These are phyloP conservation scores for Bolborhynchus lineola DNA, from an alignment of 2,113 vertebrate species.

Conservation along the genomic window DNA sequence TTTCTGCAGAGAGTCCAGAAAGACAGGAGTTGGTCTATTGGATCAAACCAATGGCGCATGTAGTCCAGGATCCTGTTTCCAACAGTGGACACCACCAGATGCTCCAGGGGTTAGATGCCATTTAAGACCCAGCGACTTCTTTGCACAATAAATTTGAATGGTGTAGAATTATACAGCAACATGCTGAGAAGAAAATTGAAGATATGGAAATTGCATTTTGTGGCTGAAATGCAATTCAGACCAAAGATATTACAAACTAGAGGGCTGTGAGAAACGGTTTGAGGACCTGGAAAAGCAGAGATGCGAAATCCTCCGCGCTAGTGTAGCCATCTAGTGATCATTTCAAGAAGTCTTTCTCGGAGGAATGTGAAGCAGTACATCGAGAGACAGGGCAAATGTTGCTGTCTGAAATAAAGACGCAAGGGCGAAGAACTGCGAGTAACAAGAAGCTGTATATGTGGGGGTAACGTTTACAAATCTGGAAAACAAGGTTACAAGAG, in stretches of 20 bases:
- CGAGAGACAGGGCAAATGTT: not conserved
- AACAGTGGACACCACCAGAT: not conserved
- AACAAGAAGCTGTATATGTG: not conserved
- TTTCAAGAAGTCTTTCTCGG: not conserved
- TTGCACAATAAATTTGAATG: conserved; percentile 24
- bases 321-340: conserved; percentile 65
- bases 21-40: not conserved
- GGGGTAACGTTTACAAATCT: not conserved
- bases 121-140: conserved; percentile 15
- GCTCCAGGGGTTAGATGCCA: conserved; percentile 21
- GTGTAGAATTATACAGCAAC: conserved; percentile 33
- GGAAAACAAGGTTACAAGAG: not conserved
- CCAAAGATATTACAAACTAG: not conserved
- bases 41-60: not conserved
- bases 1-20: conserved; percentile 19
- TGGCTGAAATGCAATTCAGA: conserved; percentile 43
- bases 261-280: not conserved
- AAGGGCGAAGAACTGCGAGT: not conserved
- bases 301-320: conserved; percentile 5
- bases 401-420: not conserved
- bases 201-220: conserved; percentile 58
- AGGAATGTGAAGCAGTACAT: not conserved
- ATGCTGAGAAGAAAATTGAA: conserved; percentile 60
- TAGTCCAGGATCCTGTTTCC: conserved; percentile 10
- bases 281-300: not conserved